Evolutionary conservation across 2,888 invertebrate species (phyloP).

Genomic region (Tetragonula carbonaria): DNA sequence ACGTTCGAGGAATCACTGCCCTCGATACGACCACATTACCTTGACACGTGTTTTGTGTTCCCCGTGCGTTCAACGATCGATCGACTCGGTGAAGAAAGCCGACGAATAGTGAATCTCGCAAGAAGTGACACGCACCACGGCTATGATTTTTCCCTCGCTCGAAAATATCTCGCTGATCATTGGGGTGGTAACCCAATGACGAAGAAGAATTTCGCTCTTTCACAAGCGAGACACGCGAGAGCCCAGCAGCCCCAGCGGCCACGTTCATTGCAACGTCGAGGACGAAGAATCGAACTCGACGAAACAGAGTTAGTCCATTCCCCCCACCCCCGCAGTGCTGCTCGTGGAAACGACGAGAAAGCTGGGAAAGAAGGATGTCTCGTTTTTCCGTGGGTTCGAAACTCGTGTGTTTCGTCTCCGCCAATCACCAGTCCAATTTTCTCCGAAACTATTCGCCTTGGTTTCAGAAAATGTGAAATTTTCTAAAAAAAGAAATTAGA

Average conservation of each 20-base stretch:
- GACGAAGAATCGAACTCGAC: background rate
- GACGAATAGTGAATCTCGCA: slow-evolving; percentile 8
- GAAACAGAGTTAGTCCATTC: background rate
- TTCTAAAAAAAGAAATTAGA: no score
- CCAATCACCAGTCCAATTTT: no score
- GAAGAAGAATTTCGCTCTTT: background rate
- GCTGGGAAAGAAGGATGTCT: background rate
- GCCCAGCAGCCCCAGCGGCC: background rate
- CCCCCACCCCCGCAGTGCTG: background rate
- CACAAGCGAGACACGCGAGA: background rate
- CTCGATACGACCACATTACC: slow-evolving; percentile 56
- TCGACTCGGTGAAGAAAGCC: slow-evolving; percentile 27
- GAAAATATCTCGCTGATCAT: background rate
- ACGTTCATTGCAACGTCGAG: background rate
- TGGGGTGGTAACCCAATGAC: background rate
- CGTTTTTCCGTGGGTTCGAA: no score
- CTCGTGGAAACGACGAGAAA: background rate
- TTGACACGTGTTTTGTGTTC: slow-evolving; percentile 67
- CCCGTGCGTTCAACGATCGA: slow-evolving; percentile 53
- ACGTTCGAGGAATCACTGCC: slow-evolving; percentile 45
- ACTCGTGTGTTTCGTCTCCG: no score
- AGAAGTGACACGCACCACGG: background rate
- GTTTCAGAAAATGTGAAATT: no score
- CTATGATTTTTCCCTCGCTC: background rate
- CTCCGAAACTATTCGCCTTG: no score